A percentile compares a stretch with the other conserved stretches of the same genome.
Evolutionary conservation across 2,113 vertebrate genomes (phyloP).

Genomic region (Passer domesticus): DNA sequence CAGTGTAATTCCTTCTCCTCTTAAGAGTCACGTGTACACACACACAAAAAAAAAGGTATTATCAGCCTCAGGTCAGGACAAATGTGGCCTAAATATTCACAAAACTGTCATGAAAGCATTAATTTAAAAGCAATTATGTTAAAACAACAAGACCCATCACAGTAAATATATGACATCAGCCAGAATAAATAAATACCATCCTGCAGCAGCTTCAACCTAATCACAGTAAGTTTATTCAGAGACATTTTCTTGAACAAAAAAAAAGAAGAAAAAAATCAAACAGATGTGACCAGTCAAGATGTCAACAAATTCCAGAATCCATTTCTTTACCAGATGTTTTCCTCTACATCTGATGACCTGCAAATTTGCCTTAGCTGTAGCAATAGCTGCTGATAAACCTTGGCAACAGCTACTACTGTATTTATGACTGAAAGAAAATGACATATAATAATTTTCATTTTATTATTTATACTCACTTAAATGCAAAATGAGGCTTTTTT

Average conservation of each 20-base stretch:
- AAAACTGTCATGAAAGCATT: neutral
- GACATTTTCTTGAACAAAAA: neutral
- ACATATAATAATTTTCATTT: neutral
- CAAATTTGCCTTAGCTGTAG: neutral
- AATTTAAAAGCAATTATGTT: neutral
- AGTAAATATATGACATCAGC: neutral
- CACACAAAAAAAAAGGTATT: neutral
- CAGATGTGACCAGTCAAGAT: neutral
- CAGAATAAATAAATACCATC: neutral
- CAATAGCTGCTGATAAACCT: neutral
- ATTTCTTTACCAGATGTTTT: neutral
- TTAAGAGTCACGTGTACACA: neutral
- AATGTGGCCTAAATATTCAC: neutral
- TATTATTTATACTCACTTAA: neutral
- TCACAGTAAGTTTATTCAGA: neutral
- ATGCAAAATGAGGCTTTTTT: neutral
- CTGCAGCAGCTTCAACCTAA: neutral
- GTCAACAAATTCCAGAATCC: neutral
- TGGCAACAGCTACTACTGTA: neutral
- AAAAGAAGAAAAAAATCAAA: neutral
- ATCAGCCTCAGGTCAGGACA: neutral
- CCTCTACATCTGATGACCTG: neutral
- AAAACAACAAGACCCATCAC: neutral
- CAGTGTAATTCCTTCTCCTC: neutral
- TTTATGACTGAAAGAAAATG: neutral